These are phyloP conservation scores for Andinoacara biseriatus DNA, from an alignment of 2,113 vertebrate species.

Conservation along the genomic window DNA sequence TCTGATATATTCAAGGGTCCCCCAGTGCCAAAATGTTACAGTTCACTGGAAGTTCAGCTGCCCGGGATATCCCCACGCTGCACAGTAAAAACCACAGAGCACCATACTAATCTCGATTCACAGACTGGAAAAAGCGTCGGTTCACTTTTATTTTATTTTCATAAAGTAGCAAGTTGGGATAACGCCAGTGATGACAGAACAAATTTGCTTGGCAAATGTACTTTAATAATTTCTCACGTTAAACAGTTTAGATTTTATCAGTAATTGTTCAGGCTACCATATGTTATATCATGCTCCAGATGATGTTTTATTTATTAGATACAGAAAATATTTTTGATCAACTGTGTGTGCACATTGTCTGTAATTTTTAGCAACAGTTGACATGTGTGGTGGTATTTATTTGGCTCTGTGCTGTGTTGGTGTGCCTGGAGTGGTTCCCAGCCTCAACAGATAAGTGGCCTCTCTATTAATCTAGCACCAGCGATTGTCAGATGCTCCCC, in stretches of 20 bases:
- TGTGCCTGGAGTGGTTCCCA: slow-evolving; percentile 2
- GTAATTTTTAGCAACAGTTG: neutral
- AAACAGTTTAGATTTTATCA: too few relatives aligned
- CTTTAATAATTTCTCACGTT: neutral
- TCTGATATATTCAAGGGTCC: slow-evolving; percentile 11
- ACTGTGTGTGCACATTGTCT: neutral
- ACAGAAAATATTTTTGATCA: neutral
- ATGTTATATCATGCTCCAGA: neutral
- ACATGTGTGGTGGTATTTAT: neutral
- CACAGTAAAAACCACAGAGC: neutral
- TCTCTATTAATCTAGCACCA: neutral
- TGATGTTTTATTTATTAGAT: neutral
- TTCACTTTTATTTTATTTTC: neutral
- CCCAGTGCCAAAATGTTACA: slow-evolving; percentile 21
- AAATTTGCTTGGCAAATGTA: neutral
- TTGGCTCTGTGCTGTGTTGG: neutral
- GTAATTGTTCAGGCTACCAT: too few relatives aligned
- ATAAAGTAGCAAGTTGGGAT: neutral
- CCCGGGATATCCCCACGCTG: slow-evolving; percentile 4
- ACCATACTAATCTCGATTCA: slow-evolving; percentile 2
- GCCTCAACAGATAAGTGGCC: neutral
- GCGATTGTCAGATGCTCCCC: neutral
- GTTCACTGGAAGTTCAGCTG: slow-evolving; percentile 58
- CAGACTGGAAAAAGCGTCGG: neutral
- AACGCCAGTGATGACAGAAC: neutral